A percentile compares a stretch with the other conserved stretches of the same genome.
Evolutionary conservation across 2,113 vertebrate genomes (phyloP).

Genomic region (Centrocercus urophasianus): DNA sequence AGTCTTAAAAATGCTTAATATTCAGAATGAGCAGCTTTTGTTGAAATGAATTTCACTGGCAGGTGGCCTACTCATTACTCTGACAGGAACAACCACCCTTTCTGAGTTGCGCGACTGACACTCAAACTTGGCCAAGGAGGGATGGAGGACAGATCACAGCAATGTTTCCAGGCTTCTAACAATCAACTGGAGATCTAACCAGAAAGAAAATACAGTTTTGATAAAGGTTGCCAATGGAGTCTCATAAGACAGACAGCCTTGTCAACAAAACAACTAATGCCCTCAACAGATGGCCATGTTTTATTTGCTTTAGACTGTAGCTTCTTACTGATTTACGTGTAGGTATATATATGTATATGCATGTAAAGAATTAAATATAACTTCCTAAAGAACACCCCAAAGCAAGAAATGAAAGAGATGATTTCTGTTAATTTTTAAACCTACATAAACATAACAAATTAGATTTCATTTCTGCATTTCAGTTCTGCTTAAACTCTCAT

Average conservation of each 20-base stretch:
- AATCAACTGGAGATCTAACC: constrained; percentile 1
- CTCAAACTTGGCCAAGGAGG: constrained; percentile 36
- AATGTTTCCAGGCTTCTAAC: constrained; percentile 33
- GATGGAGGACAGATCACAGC: constrained; percentile 20
- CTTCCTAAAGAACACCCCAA: not conserved
- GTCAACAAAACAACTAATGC: constrained; percentile 38
- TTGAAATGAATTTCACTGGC: not conserved
- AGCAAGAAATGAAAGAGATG: not conserved
- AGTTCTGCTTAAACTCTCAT: not conserved
- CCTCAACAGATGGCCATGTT: not conserved
- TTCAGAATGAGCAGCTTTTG: not conserved
- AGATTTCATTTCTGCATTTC: not conserved
- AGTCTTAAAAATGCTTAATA: not conserved
- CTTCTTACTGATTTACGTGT: not conserved
- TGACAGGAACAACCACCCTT: constrained; percentile 41
- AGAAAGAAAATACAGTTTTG: constrained; percentile 19
- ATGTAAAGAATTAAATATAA: not conserved
- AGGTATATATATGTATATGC: not conserved
- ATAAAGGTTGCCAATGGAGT: not conserved
- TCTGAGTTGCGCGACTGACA: constrained; percentile 25
- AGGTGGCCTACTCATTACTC: not conserved
- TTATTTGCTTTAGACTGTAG: not conserved
- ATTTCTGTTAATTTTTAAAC: not conserved
- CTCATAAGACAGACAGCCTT: constrained; percentile 41
- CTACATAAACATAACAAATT: not conserved